Base-by-base conservation (phyloP, 1,140 invertebrate species). In the Drosophila orena region DNA sequence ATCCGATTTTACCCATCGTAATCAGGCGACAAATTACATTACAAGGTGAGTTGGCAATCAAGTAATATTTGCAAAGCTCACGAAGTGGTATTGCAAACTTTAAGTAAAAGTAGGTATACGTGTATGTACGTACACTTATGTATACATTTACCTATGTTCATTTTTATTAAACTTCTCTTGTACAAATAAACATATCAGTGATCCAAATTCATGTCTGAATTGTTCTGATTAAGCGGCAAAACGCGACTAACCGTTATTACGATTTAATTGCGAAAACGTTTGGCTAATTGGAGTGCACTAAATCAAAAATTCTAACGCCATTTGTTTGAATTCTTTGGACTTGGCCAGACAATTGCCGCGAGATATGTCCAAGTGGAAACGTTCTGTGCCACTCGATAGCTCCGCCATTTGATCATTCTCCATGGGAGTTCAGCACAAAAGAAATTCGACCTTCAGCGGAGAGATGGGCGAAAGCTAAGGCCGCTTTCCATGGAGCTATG, bases 381-480 rank as follows among this genome's bases (percentile, higher is more conserved):
- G 50, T 60, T 85, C 78, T 77, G 50, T 46, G 34, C 42, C 52
- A 76, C 8, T 12, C 7, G 58, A 40, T 56, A 52, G 35, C 24
- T 61, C 3, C 38, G 43, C 20, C 35, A 47, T 73, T 80, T 54
- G 53, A 38, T 61, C 60, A 69, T 62, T 72, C 72, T 54, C 54
- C 60, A 83, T 66, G 58, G 65, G 12, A 11, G 11, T 15, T 24
- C 22, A 15, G 0, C 49, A 75, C 52, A 65, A 74, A 44, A 52
- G 38, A 75, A 72, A 64, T 65, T 80, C 84, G 84, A 89, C 84
- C 84, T 89, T 89, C 83, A 88, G 56, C 65, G 49, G 60, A 58
- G 68, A 55, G 53, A 56, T 56, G 60, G 60, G 78, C 56, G 77
- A 85, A 83, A 83, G 83, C 79, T 77, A 83, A 83, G 72, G 40